A percentile compares a stretch with the other conserved stretches of the same genome.
phyloP scores from a whole-genome alignment of 2,113 vertebrate genomes.

The Hypocryptadius cinnamomeus region DNA sequence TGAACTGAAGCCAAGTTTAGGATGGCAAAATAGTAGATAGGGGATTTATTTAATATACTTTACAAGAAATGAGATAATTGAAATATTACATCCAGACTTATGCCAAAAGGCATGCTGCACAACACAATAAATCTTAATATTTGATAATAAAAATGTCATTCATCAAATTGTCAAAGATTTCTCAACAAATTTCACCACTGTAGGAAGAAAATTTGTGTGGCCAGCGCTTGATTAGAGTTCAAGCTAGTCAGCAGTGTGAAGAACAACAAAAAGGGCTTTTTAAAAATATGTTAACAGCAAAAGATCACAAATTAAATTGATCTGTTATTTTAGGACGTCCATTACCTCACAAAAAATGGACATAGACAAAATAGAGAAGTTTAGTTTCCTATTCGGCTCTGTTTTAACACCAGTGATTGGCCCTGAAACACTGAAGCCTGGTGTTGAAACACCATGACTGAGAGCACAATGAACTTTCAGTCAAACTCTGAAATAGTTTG shows the following conservation, averaged over 20 bases:
- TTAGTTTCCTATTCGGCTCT: background rate
- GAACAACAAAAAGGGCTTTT: background rate
- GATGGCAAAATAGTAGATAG: too few species aligned
- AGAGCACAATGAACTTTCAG: background rate
- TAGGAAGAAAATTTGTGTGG: background rate
- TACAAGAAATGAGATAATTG: background rate
- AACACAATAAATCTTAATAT: background rate
- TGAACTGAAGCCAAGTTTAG: too few species aligned
- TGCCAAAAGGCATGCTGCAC: background rate
- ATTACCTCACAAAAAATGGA: background rate
- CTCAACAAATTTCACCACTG: background rate
- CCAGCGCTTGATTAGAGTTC: background rate
- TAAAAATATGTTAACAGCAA: background rate
- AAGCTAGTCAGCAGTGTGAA: background rate
- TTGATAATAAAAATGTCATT: background rate
- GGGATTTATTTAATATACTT: background rate
- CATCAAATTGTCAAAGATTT: background rate
- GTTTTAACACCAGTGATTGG: background rate
- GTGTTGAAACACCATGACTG: background rate
- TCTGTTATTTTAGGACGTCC: background rate
- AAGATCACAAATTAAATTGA: background rate
- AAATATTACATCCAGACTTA: background rate
- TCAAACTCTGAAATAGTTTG: background rate
- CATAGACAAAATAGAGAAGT: background rate
- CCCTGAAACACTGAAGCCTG: background rate